Evolutionary conservation across 2,113 vertebrate species (phyloP), one percentile per base, ranked within the genome.

Genomic region (Orcinus orca): DNA sequence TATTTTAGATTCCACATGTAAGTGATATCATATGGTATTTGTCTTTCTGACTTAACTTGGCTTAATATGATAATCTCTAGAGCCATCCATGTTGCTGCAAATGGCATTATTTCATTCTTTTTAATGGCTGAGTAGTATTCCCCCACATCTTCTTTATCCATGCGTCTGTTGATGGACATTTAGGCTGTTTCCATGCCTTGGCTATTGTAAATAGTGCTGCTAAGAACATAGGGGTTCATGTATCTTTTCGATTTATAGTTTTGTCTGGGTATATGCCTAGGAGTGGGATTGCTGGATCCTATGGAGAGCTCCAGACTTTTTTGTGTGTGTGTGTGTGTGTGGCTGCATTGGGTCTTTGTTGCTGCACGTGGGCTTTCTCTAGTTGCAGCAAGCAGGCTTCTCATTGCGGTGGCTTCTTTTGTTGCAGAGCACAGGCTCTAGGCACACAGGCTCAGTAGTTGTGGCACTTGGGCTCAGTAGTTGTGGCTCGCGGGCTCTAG

Each of bases 241-340:
- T 33, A 6, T 50, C 44, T 76, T 76, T 50, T 76, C 44, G 10
- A 33, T 6, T 50, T 76, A 33, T 3, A 33, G 73, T 50, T 76
- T 50, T 47, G 29, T 76, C 10, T 76, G 29, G 44, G 8, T 76
- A 50, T 50, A 50, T 50, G 73, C 26, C 73, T 50, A 50, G 15
- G 73, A 76, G 44, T 31, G 26, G 44, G 41, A 76, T 50, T 76
- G 44, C 44, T 76, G 44, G 73, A 76, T 76, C 26, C 18, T 76
- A 31, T 50, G 73, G 73, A 76, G 44, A 76, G 73, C 47, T 47
- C 15, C 26, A 76, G 26, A 31, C 44, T 76, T 76, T 55, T 55
- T 17, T 6, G 2, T 50, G 0, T 50, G 1, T 50, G 1, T 50
- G 0, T 50, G 50, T 53, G 50, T 50, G 0, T 50, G 50, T 53